Conservation (phyloP, 2,797 vertebrate species). For the Tangara arthus region DNA sequence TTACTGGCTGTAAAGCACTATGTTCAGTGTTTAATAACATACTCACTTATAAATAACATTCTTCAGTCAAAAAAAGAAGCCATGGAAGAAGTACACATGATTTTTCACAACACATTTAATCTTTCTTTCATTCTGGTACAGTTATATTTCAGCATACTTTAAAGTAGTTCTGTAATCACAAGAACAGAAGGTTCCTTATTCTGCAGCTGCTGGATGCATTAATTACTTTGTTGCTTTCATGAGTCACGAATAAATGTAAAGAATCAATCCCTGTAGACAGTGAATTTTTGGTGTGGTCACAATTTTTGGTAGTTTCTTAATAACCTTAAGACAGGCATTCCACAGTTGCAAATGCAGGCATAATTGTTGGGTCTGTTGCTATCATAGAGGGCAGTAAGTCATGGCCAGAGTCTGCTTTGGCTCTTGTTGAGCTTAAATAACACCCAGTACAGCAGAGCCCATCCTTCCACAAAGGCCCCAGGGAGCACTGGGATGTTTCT, state of each 20-base stretch:
- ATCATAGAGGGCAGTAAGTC: not conserved
- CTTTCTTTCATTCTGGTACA: not conserved
- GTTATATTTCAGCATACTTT: not conserved
- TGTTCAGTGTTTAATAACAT: constrained; percentile 38
- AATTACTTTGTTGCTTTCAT: not conserved
- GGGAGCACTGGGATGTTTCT: not conserved
- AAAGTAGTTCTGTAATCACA: not conserved
- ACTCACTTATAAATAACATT: constrained; percentile 38
- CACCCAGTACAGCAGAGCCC: not conserved
- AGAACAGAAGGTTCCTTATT: not conserved
- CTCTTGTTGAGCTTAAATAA: not conserved
- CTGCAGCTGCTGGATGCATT: not conserved
- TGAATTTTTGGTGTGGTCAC: not conserved
- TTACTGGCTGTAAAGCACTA: constrained; percentile 36
- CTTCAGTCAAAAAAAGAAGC: not conserved
- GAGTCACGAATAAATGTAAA: not conserved
- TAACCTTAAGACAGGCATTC: not conserved
- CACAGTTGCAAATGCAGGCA: not conserved
- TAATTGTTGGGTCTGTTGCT: not conserved
- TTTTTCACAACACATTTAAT: not conserved
- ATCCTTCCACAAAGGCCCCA: not conserved
- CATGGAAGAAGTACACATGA: not conserved
- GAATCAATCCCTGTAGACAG: not conserved
- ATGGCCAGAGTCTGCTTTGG: not conserved
- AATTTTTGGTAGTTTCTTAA: not conserved